A percentile compares a stretch with the other conserved stretches of the same genome.
Evolutionary conservation across 2,888 invertebrate species (phyloP).

Genomic region (Macropis europaea): DNA sequence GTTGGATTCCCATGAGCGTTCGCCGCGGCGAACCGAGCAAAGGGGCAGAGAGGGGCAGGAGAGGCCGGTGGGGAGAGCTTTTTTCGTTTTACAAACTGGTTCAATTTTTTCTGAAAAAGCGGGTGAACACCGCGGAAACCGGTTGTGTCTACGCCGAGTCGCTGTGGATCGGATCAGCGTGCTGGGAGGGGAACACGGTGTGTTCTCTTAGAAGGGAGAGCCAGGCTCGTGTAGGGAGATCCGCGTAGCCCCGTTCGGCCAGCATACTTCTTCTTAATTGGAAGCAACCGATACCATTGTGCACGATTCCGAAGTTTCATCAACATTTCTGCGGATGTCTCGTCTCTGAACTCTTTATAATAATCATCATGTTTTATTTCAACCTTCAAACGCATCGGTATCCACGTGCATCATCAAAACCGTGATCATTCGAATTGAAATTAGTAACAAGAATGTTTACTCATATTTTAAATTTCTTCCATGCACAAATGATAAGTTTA

Average conservation of each 20-base stretch:
- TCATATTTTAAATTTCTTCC: too few species aligned
- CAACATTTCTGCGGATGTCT: too few species aligned
- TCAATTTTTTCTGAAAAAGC: constrained; percentile 80
- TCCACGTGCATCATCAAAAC: too few species aligned
- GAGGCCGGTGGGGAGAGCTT: constrained; percentile 71
- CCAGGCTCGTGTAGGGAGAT: constrained; percentile 55
- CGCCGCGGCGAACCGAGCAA: constrained; percentile 44
- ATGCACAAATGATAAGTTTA: too few species aligned
- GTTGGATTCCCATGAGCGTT: constrained; percentile 68
- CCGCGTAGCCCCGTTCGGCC: constrained; percentile 39
- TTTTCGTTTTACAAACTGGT: constrained; percentile 80
- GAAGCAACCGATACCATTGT: constrained; percentile 45
- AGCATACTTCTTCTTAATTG: constrained; percentile 44
- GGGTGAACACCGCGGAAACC: constrained; percentile 77
- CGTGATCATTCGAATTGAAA: too few species aligned
- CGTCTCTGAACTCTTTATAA: too few species aligned
- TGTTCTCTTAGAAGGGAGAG: constrained; percentile 40
- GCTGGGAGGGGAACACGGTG: constrained; percentile 41
- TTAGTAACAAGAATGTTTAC: too few species aligned
- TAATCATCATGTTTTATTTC: too few species aligned
- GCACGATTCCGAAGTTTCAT: too few species aligned
- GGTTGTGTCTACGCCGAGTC: constrained; percentile 71
- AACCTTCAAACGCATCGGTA: too few species aligned
- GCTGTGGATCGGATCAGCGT: too few species aligned
- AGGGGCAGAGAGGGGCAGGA: constrained; percentile 49